Base-by-base conservation (phyloP, 2,113 vertebrate genomes). In the Serinus canaria region DNA sequence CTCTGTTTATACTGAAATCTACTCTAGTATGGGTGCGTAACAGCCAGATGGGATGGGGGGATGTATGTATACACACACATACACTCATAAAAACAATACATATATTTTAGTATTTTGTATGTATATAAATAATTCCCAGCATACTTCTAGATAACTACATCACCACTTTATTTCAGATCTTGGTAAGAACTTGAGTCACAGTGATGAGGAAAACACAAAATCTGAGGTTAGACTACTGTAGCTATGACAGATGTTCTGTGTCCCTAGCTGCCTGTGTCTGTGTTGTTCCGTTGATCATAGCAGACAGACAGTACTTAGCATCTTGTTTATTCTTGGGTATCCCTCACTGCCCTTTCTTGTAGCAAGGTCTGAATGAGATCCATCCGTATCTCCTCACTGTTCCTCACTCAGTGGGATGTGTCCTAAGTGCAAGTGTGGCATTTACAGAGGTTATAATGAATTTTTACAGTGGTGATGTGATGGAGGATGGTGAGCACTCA, bases 11-110 rank as follows among this genome's bases (percentile, higher is more conserved):
- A 28, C 33, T 77, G 55, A n/a, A 69, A 41, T 33, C 10, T 72
- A 0, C 14, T 75, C 0, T 20, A 37, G 12, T 30, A 4, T 24
- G 15, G 24, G 35, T 76, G 28, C 62, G 27, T 75, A 53, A 18
- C 44, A 76, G 47, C 67, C n/a, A 20, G 9, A 10, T 0, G 2
- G 8, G 19, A 5, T 9, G 4, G 15, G 7, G 4, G 8, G 6
- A 10, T 52, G n/a, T 70, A 7, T 21, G 16, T 37, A 2, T 13
- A 9, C 1, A 1, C 6, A 37, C 4, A 15, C 8, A 50, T 3
- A 19, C 1, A 3, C 4, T 27, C 5, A 18, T 10, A 37, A 9
- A 72, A 41, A 41, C 24, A 63, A 10, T 37, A 14, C 4, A 9
- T 23, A 0, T 35, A 27, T 69, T 60, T 31, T n/a, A 59, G 37